These are phyloP conservation scores for Steinernema khuongi DNA, from an alignment of 1,140 invertebrate species.

Conservation along the genomic window DNA sequence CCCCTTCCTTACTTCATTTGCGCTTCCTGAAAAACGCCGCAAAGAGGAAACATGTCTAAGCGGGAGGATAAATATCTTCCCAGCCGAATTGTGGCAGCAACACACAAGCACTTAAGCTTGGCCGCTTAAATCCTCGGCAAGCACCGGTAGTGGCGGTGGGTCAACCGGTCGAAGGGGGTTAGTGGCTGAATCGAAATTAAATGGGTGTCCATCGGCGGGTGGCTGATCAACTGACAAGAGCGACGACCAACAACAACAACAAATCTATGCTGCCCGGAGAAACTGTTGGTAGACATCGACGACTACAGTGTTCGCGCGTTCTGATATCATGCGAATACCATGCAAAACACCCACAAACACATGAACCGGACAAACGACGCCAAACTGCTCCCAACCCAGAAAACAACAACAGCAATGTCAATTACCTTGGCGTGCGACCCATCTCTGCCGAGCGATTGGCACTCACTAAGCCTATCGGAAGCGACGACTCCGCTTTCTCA, in stretches of 20 bases:
- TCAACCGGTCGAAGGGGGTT: too few relatives aligned
- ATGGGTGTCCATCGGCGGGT: background rate
- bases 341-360: background rate
- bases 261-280: background rate
- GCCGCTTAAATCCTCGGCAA: too few relatives aligned
- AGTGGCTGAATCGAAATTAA: constrained; percentile 8
- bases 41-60: background rate
- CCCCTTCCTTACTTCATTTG: background rate
- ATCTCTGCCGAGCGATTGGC: too few relatives aligned
- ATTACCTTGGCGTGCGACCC: too few relatives aligned
- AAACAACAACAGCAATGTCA: constrained; percentile 9
- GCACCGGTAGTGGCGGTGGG: too few relatives aligned
- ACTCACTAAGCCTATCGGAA: background rate
- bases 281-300: too few relatives aligned
- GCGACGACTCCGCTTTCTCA: background rate
- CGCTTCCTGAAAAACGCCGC: background rate
- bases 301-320: background rate
- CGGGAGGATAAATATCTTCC: constrained; percentile 12
- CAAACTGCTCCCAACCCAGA: background rate
- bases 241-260: constrained; percentile 15
- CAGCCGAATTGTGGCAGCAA: too few relatives aligned
- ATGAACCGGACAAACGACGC: background rate
- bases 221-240: background rate
- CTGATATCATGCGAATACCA: background rate
- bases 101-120: too few relatives aligned